Evolutionary conservation across 2,113 vertebrate genomes (phyloP).

Genomic region (Pollachius pollachius): DNA sequence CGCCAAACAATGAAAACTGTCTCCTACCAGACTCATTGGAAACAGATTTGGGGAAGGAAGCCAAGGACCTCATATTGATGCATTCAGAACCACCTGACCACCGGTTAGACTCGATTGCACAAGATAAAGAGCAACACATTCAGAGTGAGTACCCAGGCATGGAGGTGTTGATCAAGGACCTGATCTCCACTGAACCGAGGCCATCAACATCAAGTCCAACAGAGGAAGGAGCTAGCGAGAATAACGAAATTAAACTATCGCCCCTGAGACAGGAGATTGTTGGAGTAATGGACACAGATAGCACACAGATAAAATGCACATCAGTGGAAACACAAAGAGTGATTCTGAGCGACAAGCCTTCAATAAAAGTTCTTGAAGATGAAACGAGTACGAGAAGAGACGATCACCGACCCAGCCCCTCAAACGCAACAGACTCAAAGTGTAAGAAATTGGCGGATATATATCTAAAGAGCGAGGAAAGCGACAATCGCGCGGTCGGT

Average conservation of each 20-base stretch:
- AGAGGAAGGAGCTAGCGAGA: slow-evolving; percentile 12
- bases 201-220: slow-evolving; percentile 14
- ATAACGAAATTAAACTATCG: slow-evolving; percentile 3
- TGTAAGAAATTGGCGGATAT: no score
- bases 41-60: background rate
- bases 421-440: no score
- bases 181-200: slow-evolving; percentile 6
- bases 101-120: slow-evolving; percentile 8
- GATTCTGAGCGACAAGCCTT: background rate
- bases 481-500: no score
- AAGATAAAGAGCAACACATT: background rate
- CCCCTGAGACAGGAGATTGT: slow-evolving; percentile 1
- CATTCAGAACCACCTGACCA: background rate
- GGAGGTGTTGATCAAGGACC: background rate
- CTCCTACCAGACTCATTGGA: background rate
- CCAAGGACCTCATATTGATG: background rate
- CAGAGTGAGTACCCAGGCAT: slow-evolving; percentile 8
- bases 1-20: slow-evolving; percentile 1
- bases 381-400: slow-evolving; percentile 10
- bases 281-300: slow-evolving; percentile 12
- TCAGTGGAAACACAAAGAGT: slow-evolving; percentile 1
- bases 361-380: slow-evolving; percentile 9
- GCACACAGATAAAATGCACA: slow-evolving; percentile 10
- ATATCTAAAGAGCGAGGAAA: no score
- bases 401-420: no score